These are phyloP conservation scores for Elymnias hypermnestra DNA, from an alignment of 1,140 invertebrate genomes.

Conservation along the genomic window DNA sequence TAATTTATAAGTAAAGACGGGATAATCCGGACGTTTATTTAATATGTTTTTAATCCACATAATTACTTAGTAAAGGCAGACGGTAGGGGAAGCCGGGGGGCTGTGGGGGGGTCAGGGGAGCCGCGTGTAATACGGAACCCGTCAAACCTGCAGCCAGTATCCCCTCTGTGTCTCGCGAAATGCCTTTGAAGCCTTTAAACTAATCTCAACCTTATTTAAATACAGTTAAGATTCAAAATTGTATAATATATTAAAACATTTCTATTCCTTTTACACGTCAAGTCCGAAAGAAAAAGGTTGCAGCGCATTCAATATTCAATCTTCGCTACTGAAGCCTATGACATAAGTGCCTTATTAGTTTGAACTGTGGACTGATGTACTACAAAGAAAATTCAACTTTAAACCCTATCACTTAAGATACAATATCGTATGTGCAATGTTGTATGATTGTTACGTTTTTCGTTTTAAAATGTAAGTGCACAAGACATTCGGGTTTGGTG, in stretches of 20 bases:
- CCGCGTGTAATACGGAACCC: constrained; percentile 65
- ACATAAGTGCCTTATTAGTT: constrained; percentile 55
- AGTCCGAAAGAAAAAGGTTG: constrained; percentile 35
- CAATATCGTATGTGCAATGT: background rate
- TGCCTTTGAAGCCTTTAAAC: constrained; percentile 30
- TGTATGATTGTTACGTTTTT: constrained; percentile 11
- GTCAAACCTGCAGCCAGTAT: constrained; percentile 57
- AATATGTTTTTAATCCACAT: constrained; percentile 45
- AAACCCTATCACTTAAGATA: background rate
- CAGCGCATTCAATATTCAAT: constrained; percentile 49
- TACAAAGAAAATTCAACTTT: constrained; percentile 8
- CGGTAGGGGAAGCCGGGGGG: constrained; percentile 21
- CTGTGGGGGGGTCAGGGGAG: constrained; percentile 18
- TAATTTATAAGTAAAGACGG: constrained; percentile 9
- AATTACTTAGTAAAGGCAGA: constrained; percentile 47
- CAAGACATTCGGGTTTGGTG: constrained; percentile 28
- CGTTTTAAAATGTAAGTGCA: constrained; percentile 9
- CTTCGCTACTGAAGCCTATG: constrained; percentile 46
- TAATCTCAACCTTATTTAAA: constrained; percentile 20
- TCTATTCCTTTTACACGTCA: constrained; percentile 52
- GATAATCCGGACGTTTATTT: constrained; percentile 22
- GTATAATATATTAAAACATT: constrained; percentile 23
- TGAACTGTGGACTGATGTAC: constrained; percentile 6
- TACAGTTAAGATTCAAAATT: constrained; percentile 12
- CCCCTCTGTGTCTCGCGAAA: constrained; percentile 54